These are phyloP conservation scores for Alexandromys oeconomus DNA, from an alignment of 2,797 vertebrate species.

Conservation along the genomic window DNA sequence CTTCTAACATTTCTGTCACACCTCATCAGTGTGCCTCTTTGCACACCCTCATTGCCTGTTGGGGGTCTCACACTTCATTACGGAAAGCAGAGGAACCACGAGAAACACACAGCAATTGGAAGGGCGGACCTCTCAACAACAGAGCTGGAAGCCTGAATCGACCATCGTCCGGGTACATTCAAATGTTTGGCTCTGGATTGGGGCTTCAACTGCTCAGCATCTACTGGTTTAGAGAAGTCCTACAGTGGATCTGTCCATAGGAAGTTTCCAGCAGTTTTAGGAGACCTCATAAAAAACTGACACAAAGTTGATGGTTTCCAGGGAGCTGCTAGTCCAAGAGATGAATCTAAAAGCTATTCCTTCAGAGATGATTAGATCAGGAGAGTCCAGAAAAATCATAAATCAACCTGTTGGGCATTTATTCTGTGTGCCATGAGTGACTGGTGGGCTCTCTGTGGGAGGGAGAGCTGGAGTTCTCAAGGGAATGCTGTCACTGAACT, in stretches of 20 bases:
- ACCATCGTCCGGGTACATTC: neutral
- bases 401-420: neutral
- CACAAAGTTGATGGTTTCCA: neutral
- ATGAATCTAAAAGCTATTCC: slow-evolving; percentile 4
- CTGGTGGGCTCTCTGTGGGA: neutral
- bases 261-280: slow-evolving; percentile 9
- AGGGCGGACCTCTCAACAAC: neutral
- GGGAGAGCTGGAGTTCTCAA: neutral
- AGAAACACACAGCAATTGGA: neutral
- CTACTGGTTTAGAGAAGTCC: slow-evolving; percentile 20
- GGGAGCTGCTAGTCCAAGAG: neutral
- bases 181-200: neutral
- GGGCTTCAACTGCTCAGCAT: neutral
- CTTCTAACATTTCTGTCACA: neutral
- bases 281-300: neutral
- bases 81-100: neutral
- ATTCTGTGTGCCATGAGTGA: neutral
- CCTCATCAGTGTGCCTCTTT: neutral
- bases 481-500: neutral
- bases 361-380: neutral
- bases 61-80: neutral
- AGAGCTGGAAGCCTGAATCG: neutral
- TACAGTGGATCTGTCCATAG: neutral
- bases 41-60: neutral
- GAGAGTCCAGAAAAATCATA: neutral